A percentile compares a stretch with the other conserved stretches of the same genome.
These are phyloP conservation scores for Mormyrops attenuatus DNA, from an alignment of 2,797 vertebrate genomes.

Conservation along the genomic window DNA sequence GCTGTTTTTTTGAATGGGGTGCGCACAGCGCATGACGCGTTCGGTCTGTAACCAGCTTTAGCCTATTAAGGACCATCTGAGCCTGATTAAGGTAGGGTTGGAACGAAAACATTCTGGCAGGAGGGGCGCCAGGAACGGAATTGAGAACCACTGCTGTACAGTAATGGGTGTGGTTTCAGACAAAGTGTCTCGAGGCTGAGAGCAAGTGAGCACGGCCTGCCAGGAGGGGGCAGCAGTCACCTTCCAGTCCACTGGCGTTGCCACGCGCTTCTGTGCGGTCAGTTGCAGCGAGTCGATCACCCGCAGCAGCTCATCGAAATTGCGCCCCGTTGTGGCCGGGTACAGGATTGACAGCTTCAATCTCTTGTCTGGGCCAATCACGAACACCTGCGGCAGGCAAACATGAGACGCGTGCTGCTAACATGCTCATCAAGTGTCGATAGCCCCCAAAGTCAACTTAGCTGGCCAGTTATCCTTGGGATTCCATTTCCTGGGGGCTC, in stretches of 20 bases:
- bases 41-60: too few relatives aligned
- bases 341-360: constrained; percentile 95
- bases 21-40: too few relatives aligned
- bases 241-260: constrained; percentile 96
- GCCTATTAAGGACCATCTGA: too few relatives aligned
- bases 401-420: neutral
- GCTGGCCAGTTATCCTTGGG: neutral
- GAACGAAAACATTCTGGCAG: too few relatives aligned
- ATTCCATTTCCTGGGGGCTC: neutral
- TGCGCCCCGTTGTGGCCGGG: constrained; percentile 92
- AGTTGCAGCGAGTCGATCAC: constrained; percentile 90
- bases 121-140: too few relatives aligned
- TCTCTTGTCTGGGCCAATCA: constrained; percentile 93
- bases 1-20: too few relatives aligned
- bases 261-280: constrained; percentile 81
- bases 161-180: neutral
- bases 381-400: constrained; percentile 69
- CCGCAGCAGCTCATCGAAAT: constrained; percentile 88
- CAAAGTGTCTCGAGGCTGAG: neutral
- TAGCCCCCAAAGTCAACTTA: neutral
- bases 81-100: too few relatives aligned
- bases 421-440: neutral
- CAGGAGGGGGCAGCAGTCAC: constrained; percentile 52
- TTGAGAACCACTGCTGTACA: neutral
- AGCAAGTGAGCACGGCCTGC: neutral